These are phyloP conservation scores for Corynorhinus townsendii DNA, from an alignment of 2,113 vertebrate species.

Conservation along the genomic window DNA sequence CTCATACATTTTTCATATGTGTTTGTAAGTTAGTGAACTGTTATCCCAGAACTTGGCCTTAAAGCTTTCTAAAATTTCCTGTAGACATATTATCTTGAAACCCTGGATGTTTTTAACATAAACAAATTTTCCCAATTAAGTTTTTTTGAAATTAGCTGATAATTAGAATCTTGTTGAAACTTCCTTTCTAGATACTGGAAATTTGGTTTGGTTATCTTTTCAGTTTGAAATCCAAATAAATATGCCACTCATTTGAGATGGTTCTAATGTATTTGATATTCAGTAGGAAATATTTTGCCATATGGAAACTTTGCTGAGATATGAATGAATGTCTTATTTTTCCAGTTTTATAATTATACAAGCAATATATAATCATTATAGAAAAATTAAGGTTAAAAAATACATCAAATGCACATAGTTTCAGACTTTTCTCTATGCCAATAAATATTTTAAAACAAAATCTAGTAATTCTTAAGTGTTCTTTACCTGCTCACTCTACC, in stretches of 20 bases:
- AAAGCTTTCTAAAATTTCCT: background rate
- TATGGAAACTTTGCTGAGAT: background rate
- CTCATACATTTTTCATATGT: background rate
- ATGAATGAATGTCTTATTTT: background rate
- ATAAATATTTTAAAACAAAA: background rate
- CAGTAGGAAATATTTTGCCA: background rate
- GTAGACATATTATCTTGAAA: constrained; percentile 1
- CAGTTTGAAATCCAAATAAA: background rate
- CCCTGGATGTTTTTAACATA: background rate
- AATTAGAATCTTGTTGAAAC: background rate
- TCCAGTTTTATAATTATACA: background rate
- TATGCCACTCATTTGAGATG: background rate
- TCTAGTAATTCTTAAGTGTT: background rate
- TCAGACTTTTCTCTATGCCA: background rate
- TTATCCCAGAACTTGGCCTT: background rate
- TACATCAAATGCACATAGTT: background rate
- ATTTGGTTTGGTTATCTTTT: constrained; percentile 16
- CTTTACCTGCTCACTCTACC: background rate
- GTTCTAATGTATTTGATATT: background rate
- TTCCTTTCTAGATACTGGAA: background rate
- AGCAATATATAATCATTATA: background rate
- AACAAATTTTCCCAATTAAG: background rate
- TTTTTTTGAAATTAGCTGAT: background rate
- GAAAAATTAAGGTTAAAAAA: constrained; percentile 27
- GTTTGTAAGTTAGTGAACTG: background rate